Conservation (phyloP, 2,113 vertebrate genomes). For the Toxotes jaculatrix region DNA sequence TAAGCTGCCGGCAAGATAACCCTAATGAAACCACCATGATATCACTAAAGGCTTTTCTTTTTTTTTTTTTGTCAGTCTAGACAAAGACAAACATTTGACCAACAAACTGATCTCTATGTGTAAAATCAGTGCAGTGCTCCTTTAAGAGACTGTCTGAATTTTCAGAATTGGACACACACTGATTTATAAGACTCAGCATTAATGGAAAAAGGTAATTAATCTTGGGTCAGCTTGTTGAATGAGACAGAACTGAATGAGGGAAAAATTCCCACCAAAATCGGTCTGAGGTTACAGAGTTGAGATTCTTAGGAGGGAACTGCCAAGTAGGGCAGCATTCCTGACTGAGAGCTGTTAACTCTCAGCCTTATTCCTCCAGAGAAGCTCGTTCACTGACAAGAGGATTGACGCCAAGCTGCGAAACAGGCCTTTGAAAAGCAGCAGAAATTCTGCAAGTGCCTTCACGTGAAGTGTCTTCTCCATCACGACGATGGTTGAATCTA, state of each 20-base stretch:
- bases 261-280: slow-evolving; percentile 38
- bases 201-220: slow-evolving; percentile 30
- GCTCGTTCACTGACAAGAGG: slow-evolving; percentile 28
- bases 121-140: slow-evolving; percentile 1
- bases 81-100: neutral
- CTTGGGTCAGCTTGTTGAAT: slow-evolving; percentile 24
- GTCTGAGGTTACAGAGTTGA: slow-evolving; percentile 46
- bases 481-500: slow-evolving; percentile 8
- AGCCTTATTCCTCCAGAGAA: slow-evolving; percentile 43
- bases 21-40: neutral
- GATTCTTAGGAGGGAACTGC: slow-evolving; percentile 36
- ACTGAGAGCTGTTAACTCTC: slow-evolving; percentile 39
- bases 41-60: neutral
- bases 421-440: slow-evolving; percentile 11
- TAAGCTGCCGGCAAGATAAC: neutral
- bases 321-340: slow-evolving; percentile 69
- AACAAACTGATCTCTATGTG: neutral
- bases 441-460: slow-evolving; percentile 30
- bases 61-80: neutral
- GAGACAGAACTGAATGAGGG: neutral
- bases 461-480: slow-evolving; percentile 11
- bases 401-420: slow-evolving; percentile 29
- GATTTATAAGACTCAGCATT: slow-evolving; percentile 3
- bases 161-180: slow-evolving; percentile 12
- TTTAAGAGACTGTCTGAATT: slow-evolving; percentile 20